Base-by-base conservation (phyloP, 2,888 invertebrate genomes). In the Cosmorhoe ocellata region DNA sequence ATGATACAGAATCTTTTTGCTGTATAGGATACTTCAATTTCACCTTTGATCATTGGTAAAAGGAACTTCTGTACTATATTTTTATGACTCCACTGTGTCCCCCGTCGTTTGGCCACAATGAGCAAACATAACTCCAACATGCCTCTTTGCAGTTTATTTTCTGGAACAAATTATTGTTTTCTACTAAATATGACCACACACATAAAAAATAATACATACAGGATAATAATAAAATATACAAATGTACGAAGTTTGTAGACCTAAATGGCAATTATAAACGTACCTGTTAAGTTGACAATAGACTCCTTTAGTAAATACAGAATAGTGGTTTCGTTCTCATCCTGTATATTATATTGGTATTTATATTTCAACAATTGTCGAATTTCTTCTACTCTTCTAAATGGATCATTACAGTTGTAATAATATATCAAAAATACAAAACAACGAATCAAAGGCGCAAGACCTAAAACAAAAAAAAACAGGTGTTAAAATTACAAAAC, bases 381-480 rank as follows among this genome's bases (percentile, higher is more conserved):
- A 5, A 90, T 71, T 0, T 79, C 79, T 56, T 76, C 67, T 1
- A 84, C 73, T 53, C 79, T 73, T 26, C 80, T 76, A 30, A 63
- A 78, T 53, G 54, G 74, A 47, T 87, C 88, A 3, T 84, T 74
- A 55, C 87, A 85, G 63, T 84, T 84, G 56, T 80, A 89, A 61
- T 83, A 90, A 61, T 89, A 84, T 49, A 91, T 56, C 11, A 89
- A 67, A 61, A 89, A 90, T 1, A 91, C 82, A 48, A 90, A 65
- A 55, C 82, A 82, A 3, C 73, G 76, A 0, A 90, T 81, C 40
- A 90, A 38, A 1, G 90, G 84, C 37, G 64, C 76, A 66, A 84
- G 79, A 0, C 84, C 91, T 91, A 74, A 28, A 77, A 86, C n/a
- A n/a, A n/a, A n/a, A 55, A 40, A 41, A 32, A 14, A 32, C 8